A percentile compares a stretch with the other conserved stretches of the same genome.
These are phyloP conservation scores for Drosophila aff. DNA, from an alignment of 1,140 invertebrate species.

Conservation along the genomic window DNA sequence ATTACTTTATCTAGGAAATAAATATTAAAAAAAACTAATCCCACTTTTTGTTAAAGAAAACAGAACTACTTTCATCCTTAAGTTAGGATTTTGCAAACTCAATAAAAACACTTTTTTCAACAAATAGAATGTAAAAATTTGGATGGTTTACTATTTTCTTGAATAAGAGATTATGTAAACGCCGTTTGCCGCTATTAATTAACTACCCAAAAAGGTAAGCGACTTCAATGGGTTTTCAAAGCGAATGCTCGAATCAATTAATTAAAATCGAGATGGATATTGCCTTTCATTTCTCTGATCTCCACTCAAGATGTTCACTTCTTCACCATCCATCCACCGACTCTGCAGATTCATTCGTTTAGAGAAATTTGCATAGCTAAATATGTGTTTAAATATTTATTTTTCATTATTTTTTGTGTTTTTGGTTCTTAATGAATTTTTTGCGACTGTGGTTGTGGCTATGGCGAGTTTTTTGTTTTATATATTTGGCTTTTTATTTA, in stretches of 20 bases:
- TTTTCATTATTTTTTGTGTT: conserved; percentile 30
- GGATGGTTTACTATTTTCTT: background rate
- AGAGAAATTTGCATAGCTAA: conserved; percentile 69
- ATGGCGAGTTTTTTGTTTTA: conserved; percentile 17
- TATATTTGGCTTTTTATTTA: conserved; percentile 25
- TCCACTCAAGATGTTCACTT: conserved; percentile 12
- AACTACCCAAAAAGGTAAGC: conserved; percentile 5
- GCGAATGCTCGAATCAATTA: conserved; percentile 2
- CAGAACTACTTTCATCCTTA: background rate
- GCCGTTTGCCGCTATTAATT: background rate
- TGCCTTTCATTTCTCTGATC: conserved; percentile 28
- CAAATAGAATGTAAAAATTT: no score
- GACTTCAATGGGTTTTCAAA: conserved; percentile 13
- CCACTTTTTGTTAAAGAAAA: no score
- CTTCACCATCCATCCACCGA: conserved; percentile 14
- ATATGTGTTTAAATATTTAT: conserved; percentile 70
- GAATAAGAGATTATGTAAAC: background rate
- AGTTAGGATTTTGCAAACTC: background rate
- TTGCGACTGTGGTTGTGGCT: background rate
- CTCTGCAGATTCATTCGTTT: conserved; percentile 29
- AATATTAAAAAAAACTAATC: no score
- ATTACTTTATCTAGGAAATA: background rate
- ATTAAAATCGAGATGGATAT: conserved; percentile 10
- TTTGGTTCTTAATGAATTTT: conserved; percentile 54
- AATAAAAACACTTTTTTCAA: no score